Evolutionary conservation across 1,140 invertebrate species (phyloP), one percentile per base, ranked within the genome.

Genomic region (Chionoecetes opilio): DNA sequence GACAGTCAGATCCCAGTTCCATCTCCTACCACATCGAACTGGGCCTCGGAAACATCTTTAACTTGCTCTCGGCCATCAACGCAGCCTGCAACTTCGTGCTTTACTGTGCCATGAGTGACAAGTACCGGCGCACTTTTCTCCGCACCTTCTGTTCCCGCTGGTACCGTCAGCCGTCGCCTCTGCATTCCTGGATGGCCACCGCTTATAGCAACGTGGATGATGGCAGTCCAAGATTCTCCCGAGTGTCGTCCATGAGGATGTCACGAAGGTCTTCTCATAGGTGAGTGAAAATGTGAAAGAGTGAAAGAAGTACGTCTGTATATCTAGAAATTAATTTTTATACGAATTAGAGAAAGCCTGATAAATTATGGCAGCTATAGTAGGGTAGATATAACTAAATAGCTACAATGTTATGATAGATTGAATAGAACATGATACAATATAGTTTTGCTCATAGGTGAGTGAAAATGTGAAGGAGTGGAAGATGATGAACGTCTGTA

Each of bases 51-150:
- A 98, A 98, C 97, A 97, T 98, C 35, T 98, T 98, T 97, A 98
- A 98, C 97, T 97, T 98, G 32, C 97, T 98, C 31, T 97, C 98
- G 9, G 97, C 98, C 41, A 97, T 98, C 53, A 98, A 98, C 97
- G 98, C 98, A 2, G 97, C 98, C 21, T 97, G 97, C 2, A 98
- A 98, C 97, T 98, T 98, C 97, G 97, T 98, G 88, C 97, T 98
- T 53, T 98, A 98, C 97, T 98, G 98, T 94, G 98, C 98, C 35
- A 97, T 98, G 96, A 98, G 98, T 96, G 98, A 98, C 96, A 98
- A 98, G 96, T 98, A 98, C 97, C 97, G 98, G 37, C 97, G 97
- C 94, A 98, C 98, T 6, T 98, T 98, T 95, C 97, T 98, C 82
- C 96, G 97, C 46, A 97, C 98, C 3, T 98, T 98, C 96, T 98